Evolutionary conservation across 2,797 vertebrate genomes (phyloP), one percentile per base, ranked within the genome.

Genomic region (Cirrhinus mrigala): DNA sequence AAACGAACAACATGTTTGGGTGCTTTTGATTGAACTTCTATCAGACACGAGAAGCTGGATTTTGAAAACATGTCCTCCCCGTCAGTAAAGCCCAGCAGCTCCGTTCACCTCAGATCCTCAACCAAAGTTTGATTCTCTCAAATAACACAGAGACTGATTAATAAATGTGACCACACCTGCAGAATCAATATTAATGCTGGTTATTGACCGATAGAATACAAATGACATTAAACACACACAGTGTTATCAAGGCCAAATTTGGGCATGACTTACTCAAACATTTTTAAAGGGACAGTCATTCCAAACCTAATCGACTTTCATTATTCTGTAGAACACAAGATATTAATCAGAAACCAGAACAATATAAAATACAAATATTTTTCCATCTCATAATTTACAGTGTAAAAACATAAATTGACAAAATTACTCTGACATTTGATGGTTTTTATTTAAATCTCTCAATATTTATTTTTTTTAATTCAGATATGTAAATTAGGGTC

Each of bases 1-100:
- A 78, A 78, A 78, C 60, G 33, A 78, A 60, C 75, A 78, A 78
- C 37, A 78, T 78, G 75, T 78, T 77, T 44, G 75, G 54, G 14
- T 60, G 22, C 37, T 44, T 77, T 6, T 44, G 22, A 76, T n/a
- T 76, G 52, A 76, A 77, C 75, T 78, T 58, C 33, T 60, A 44
- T 40, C 29, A 40, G 66, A 70, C 64, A 24, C 18, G 15, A 40
- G 20, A 54, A n/a, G 27, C 64, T 68, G 7, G 62, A 52, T 52
- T 68, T 11, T 18, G 79, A 81, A 81, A 81, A 81, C 79, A 70
- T 40, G 33, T 70, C 79, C 79, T 81, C 64, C 48, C 22, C 11
- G 15, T 54, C 15, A 11, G 22, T 12, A 64, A 69, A n/a, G 62
- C 2, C 24, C 27, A 68, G 20, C 60, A 66, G 46, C 46, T 52